Evolutionary conservation across 2,888 invertebrate genomes (phyloP).

Genomic region (Xylocampa areola): DNA sequence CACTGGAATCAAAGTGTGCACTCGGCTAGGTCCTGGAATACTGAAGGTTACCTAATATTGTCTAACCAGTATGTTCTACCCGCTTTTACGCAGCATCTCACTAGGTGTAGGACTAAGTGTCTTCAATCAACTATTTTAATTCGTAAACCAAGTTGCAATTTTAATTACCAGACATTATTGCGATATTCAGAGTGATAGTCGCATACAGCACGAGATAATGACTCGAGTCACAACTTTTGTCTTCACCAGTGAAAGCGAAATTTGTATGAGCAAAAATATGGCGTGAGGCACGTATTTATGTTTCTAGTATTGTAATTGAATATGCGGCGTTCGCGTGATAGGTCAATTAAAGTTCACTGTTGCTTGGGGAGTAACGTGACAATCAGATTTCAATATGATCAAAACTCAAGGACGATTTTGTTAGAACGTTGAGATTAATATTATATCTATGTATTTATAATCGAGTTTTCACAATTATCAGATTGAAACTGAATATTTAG

Average conservation of each 20-base stretch:
- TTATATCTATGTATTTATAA: too few relatives aligned
- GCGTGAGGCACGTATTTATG: conserved; percentile 41
- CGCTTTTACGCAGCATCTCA: too few relatives aligned
- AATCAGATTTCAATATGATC: conserved; percentile 33
- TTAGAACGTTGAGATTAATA: not conserved
- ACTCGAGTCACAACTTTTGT: conserved; percentile 50
- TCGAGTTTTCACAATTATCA: too few relatives aligned
- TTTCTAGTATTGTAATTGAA: conserved; percentile 45
- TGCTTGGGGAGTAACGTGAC: conserved; percentile 61
- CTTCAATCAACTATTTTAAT: conserved; percentile 8
- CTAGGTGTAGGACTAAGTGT: too few relatives aligned
- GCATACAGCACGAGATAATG: conserved; percentile 41
- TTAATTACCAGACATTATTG: conserved; percentile 31
- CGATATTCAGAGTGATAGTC: conserved; percentile 28
- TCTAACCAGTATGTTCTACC: too few relatives aligned
- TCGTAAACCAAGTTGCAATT: conserved; percentile 15
- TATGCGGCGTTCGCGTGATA: conserved; percentile 65
- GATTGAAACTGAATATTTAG: too few relatives aligned
- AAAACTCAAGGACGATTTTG: conserved; percentile 48
- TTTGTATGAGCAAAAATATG: conserved; percentile 54
- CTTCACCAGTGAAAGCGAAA: conserved; percentile 66
- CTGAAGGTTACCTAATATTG: too few relatives aligned
- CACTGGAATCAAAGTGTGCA: too few relatives aligned
- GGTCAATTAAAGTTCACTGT: conserved; percentile 63
- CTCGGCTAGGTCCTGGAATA: too few relatives aligned